Evolutionary conservation across 2,888 invertebrate species (phyloP).

Genomic region (Microchrysa polita): DNA sequence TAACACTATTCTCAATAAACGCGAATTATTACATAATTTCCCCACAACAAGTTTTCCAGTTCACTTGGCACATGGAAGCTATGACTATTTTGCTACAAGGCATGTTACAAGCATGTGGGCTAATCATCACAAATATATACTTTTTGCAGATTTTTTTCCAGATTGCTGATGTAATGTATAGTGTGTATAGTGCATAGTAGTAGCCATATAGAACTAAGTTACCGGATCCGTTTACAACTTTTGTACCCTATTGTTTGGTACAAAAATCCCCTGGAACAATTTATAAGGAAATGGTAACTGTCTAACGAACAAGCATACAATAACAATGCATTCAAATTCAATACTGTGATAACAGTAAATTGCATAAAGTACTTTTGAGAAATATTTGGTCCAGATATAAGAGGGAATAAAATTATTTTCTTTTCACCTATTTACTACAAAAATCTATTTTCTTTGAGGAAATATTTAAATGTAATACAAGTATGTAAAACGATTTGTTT

Average conservation of each 20-base stretch:
- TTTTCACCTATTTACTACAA: no score
- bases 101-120: background rate
- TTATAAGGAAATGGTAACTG: background rate
- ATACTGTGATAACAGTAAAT: no score
- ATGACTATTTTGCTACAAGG: background rate
- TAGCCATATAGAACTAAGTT: no score
- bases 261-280: background rate
- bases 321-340: no score
- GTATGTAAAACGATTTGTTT: no score
- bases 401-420: no score
- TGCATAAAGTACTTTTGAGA: no score
- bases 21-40: constrained; percentile 46
- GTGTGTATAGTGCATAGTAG: background rate
- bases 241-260: background rate
- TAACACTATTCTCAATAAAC: constrained; percentile 46
- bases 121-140: background rate
- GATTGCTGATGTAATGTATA: constrained; percentile 9
- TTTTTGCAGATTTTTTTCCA: background rate
- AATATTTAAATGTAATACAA: no score
- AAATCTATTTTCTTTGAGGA: no score
- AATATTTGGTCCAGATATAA: no score
- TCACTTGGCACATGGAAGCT: constrained; percentile 24
- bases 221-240: no score
- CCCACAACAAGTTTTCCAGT: constrained; percentile 39
- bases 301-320: background rate